Evolutionary conservation across 2,797 vertebrate species (phyloP).

Genomic region (Orestias chungarensis): DNA sequence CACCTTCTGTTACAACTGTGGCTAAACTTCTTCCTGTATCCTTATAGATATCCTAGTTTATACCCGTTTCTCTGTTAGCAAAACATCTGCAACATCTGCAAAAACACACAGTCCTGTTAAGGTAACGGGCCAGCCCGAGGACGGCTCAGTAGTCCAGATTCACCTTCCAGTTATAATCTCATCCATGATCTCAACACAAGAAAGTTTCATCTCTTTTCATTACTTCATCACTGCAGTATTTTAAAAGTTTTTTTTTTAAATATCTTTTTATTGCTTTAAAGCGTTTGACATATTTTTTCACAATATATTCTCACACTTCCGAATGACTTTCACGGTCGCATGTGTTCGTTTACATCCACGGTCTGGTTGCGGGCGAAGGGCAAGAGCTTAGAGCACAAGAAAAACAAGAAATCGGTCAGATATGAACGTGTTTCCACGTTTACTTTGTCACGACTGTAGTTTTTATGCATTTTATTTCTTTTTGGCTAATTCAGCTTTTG

Average conservation of each 20-base stretch:
- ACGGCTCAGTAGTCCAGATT: conserved; percentile 51
- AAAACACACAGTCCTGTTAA: conserved; percentile 38
- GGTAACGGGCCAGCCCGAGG: too few species aligned
- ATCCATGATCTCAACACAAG: background rate
- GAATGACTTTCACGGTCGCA: too few species aligned
- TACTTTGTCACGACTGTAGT: conserved; percentile 7
- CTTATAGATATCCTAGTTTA: background rate
- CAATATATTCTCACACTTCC: conserved; percentile 47
- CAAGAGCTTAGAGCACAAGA: conserved; percentile 9
- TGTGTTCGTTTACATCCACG: conserved; percentile 7
- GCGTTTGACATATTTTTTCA: conserved; percentile 3
- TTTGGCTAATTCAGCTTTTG: conserved; percentile 7
- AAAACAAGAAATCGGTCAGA: conserved; percentile 6
- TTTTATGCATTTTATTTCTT: background rate
- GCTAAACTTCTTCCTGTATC: background rate
- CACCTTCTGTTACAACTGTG: conserved; percentile 60
- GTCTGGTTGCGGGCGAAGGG: conserved; percentile 10
- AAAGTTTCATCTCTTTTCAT: background rate
- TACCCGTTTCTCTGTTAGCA: too few species aligned
- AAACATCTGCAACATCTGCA: background rate
- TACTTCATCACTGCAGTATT: background rate
- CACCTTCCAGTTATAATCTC: conserved; percentile 28
- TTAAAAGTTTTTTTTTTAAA: conserved; percentile 44
- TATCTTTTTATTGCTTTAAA: conserved; percentile 49
- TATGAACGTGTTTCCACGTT: conserved; percentile 22